Evolutionary conservation across 1,140 invertebrate species (phyloP), one percentile per base, ranked within the genome.

Genomic region (Calycopis cecrops): DNA sequence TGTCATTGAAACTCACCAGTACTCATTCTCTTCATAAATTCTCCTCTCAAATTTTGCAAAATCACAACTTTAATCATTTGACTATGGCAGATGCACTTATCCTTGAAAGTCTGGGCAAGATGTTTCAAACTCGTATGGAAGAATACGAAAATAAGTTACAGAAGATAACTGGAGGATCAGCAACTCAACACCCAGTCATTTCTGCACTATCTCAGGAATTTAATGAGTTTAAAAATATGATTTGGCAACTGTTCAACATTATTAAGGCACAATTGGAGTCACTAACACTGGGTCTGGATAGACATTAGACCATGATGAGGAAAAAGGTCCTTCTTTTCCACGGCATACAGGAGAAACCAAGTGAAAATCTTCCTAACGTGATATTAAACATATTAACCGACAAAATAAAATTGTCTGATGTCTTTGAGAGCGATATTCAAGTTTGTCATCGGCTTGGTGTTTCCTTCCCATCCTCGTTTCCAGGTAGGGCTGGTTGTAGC

Each of bases 371-470:
- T n/a, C n/a, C n/a, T n/a, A n/a, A n/a, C 47, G 8, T 48, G 33
- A 18, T 11, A 1, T 9, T 11, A 4, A 33, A 49, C 10, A n/a
- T 33, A 12, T 28, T 49, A 12, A 1, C 10, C 34, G 21, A 49
- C n/a, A 49, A 49, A 10, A 28, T 49, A 12, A 49, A 49, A n/a
- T 10, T 49, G 11, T 2, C 21, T 33, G 48, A 49, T 34, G 14
- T 49, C 3, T 8, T 12, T 49, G 34, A 7, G 3, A 33, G 9
- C 8, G 4, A 33, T n/a, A 12, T 49, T 34, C 21, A 49, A 33
- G 28, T 34, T 40, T 52, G 18, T 28, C 37, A 52, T 9, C 51
- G 51, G n/a, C n/a, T 52, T 12, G 51, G 51, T 9, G 7, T 14
- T 11, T 12, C 18, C 28, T 11, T 28, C n/a, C n/a, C n/a, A n/a